Base-by-base conservation (phyloP, 2,113 vertebrate genomes). In the Synchiropus splendidus region DNA sequence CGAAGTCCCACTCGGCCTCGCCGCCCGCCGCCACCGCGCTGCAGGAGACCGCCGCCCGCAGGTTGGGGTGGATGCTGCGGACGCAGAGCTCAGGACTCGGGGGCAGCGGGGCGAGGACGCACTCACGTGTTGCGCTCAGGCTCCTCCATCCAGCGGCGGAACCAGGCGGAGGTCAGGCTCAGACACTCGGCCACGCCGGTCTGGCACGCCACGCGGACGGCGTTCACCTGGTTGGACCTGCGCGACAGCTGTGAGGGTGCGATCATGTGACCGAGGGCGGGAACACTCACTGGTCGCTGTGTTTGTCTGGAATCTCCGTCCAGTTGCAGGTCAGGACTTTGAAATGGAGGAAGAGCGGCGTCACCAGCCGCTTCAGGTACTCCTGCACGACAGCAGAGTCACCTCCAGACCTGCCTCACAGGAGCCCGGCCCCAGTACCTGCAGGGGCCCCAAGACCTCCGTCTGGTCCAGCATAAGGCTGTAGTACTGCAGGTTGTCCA, bases 41-140 rank as follows among this genome's bases (percentile, higher is more conserved):
- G 86, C 94, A 95, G 85, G 97, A 97, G 42, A 93, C 71, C 1
- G 78, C 34, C 0, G 86, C 83, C 13, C 91, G 88, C 67, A 97
- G 72, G 66, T 94, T 94, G 2, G 88, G 64, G 2, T 82, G 12
- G 47, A 96, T 90, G 36, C 92, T 97, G 58, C 53, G 4, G 4
- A 50, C 4, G 10, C 31, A 21, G 44, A 12, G 8, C 10, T 34
- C 12, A 14, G 12, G 15, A 16, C 9, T 12, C 9, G 21, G 16
- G 39, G 27, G 8, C 6, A 40, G n/a, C 16, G 3, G 12, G 15
- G 8, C 12, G 12, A 39, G 8, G 10, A 21, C n/a, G 16, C 12
- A 31, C 27, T 15, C 58, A 94, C 93, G 10, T 10, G 58, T 92
- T 93, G 0, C 0, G 0, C 0, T 0, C 0, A 9, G 13, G 0